phyloP scores from a whole-genome alignment of 2,888 invertebrate species.

The Scaptomyza cyrtandrae region DNA sequence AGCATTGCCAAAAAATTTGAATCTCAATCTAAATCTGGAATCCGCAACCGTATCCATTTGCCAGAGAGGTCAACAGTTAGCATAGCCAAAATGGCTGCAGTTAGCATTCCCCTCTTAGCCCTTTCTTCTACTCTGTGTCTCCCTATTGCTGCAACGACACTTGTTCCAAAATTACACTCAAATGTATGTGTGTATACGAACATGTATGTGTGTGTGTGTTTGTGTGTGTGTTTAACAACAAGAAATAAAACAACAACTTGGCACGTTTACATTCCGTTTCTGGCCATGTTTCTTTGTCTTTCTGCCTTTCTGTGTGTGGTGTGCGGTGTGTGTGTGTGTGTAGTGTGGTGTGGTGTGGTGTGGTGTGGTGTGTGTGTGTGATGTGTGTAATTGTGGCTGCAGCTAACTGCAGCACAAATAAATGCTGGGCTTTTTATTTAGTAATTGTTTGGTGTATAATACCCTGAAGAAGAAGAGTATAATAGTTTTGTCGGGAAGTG shows the following conservation, averaged over 20 bases:
- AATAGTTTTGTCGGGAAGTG: background rate
- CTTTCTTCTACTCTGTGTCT: background rate
- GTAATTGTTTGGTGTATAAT: conserved; percentile 9
- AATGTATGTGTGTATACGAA: conserved; percentile 19
- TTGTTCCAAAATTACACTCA: conserved; percentile 73
- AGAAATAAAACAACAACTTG: conserved; percentile 61
- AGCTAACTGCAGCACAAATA: conserved; percentile 50
- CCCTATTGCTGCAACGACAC: conserved; percentile 51
- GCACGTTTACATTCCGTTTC: conserved; percentile 75
- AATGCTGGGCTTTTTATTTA: conserved; percentile 36
- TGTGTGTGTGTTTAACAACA: conserved; percentile 18
- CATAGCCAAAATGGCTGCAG: conserved; percentile 38
- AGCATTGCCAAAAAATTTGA: conserved; percentile 2
- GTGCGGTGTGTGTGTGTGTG: conserved; percentile 13
- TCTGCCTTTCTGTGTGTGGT: conserved; percentile 4
- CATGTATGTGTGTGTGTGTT: conserved; percentile 6
- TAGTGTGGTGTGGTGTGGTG: background rate
- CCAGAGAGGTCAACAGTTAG: conserved; percentile 50
- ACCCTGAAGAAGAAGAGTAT: background rate
- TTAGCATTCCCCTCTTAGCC: background rate
- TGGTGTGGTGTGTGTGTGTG: conserved; percentile 19
- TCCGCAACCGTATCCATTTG: conserved; percentile 21
- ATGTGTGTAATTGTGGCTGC: conserved; percentile 28
- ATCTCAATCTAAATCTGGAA: conserved; percentile 5
- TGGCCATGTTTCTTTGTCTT: conserved; percentile 62